These are phyloP conservation scores for Leiothrix lutea DNA, from an alignment of 2,113 vertebrate species.

Conservation along the genomic window DNA sequence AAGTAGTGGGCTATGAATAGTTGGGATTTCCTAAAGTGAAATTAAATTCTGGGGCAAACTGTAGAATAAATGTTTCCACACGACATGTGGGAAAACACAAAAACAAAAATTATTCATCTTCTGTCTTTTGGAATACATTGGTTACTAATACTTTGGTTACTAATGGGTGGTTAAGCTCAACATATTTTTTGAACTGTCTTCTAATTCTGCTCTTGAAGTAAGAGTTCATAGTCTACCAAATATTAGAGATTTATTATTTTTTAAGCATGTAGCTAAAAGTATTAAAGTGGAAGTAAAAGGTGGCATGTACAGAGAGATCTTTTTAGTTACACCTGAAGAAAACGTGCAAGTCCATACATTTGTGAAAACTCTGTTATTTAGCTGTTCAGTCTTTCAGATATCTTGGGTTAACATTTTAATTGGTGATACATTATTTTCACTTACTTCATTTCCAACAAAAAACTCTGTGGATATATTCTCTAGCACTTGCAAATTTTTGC, in stretches of 20 bases:
- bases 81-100: not conserved
- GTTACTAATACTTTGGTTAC: not conserved
- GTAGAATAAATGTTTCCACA: not conserved
- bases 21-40: not conserved
- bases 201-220: not conserved
- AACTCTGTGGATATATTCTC: constrained; percentile 80
- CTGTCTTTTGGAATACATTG: not conserved
- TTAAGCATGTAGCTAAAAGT: not conserved
- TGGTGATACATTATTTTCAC: not conserved
- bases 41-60: not conserved
- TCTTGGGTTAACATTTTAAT: not conserved
- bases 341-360: not conserved
- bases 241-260: not conserved
- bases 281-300: not conserved
- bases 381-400: not conserved
- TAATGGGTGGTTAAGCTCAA: not conserved
- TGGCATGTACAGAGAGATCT: not conserved
- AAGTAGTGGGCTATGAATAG: not conserved
- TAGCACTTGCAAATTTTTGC: constrained; percentile 62
- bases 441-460: constrained; percentile 88
- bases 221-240: not conserved
- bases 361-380: not conserved
- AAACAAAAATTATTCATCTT: not conserved
- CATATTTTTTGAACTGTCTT: not conserved
- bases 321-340: not conserved